A percentile compares a stretch with the other conserved stretches of the same genome.
Conservation (phyloP, 1,140 invertebrate species). For the Lepidurus couesii region DNA sequence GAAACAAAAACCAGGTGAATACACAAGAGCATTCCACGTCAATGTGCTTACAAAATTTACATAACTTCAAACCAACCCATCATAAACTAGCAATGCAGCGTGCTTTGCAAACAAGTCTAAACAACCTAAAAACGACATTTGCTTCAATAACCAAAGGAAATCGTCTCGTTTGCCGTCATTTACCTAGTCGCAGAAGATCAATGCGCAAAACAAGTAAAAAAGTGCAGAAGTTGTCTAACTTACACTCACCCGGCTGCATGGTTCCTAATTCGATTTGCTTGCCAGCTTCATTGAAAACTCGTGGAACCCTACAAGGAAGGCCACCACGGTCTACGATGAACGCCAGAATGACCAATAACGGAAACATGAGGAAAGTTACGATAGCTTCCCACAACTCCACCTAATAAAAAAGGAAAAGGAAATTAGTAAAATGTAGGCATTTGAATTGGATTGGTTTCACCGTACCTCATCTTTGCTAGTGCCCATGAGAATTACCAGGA, state of each 20-base stretch:
- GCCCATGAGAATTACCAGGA: constrained; percentile 52
- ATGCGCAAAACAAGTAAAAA: constrained; percentile 29
- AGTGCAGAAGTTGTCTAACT: constrained; percentile 38
- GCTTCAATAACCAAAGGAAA: too few species aligned
- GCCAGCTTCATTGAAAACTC: constrained; percentile 40
- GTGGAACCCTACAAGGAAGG: constrained; percentile 34
- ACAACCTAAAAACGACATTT: neutral
- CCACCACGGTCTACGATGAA: constrained; percentile 51
- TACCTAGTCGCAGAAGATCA: neutral
- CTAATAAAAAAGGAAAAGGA: neutral
- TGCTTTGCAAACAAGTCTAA: constrained; percentile 8
- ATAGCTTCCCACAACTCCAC: constrained; percentile 60
- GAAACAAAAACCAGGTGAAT: constrained; percentile 8
- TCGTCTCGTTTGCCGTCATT: constrained; percentile 4
- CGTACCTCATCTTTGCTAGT: constrained; percentile 36
- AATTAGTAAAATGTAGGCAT: neutral
- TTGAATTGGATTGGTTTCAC: too few species aligned
- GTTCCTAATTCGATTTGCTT: constrained; percentile 49
- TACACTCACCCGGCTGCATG: constrained; percentile 44
- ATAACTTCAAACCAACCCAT: neutral
- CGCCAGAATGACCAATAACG: constrained; percentile 49
- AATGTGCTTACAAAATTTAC: neutral
- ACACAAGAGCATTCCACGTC: neutral
- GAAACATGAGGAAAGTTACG: constrained; percentile 57
- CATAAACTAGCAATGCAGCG: constrained; percentile 4